phyloP scores from a whole-genome alignment of 1,140 invertebrate genomes.

The Apolygus lucorum region DNA sequence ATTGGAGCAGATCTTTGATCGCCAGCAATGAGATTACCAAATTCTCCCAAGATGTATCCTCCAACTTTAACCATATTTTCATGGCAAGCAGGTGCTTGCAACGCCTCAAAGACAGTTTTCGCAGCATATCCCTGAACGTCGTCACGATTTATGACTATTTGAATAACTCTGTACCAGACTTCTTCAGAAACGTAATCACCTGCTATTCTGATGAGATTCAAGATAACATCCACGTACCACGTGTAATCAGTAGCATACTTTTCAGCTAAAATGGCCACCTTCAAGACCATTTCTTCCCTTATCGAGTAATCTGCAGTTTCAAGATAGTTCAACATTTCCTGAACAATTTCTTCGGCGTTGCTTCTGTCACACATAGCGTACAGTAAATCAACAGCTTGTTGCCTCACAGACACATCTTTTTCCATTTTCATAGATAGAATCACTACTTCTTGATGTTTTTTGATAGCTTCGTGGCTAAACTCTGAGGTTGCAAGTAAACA shows the following conservation, averaged over 20 bases:
- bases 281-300: slow-evolving; percentile 98
- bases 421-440: slow-evolving; percentile 99
- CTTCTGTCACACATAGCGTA: slow-evolving; percentile 99
- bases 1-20: slow-evolving; percentile 92
- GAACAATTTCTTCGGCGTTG: slow-evolving; percentile 98
- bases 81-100: slow-evolving; percentile 97
- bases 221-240: slow-evolving; percentile 98
- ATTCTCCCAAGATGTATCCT: slow-evolving; percentile 98
- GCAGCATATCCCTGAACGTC: slow-evolving; percentile 99
- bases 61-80: slow-evolving; percentile 99
- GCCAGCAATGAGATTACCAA: slow-evolving; percentile 98
- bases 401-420: slow-evolving; percentile 96
- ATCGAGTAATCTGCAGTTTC: slow-evolving; percentile 99
- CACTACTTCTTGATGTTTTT: slow-evolving; percentile 99
- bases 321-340: slow-evolving; percentile 98
- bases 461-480: slow-evolving; percentile 99
- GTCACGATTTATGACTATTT: slow-evolving; percentile 98
- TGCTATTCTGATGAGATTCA: slow-evolving; percentile 98
- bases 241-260: slow-evolving; percentile 99
- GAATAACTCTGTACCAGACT: slow-evolving; percentile 99
- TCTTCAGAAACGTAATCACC: slow-evolving; percentile 97
- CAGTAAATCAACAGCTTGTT: slow-evolving; percentile 96
- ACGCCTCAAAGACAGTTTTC: slow-evolving; percentile 95
- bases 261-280: slow-evolving; percentile 98
- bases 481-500: slow-evolving; percentile 98